Evolutionary conservation across 2,797 vertebrate genomes (phyloP), one percentile per base, ranked within the genome.

Genomic region (Yasuhikotakia modesta): DNA sequence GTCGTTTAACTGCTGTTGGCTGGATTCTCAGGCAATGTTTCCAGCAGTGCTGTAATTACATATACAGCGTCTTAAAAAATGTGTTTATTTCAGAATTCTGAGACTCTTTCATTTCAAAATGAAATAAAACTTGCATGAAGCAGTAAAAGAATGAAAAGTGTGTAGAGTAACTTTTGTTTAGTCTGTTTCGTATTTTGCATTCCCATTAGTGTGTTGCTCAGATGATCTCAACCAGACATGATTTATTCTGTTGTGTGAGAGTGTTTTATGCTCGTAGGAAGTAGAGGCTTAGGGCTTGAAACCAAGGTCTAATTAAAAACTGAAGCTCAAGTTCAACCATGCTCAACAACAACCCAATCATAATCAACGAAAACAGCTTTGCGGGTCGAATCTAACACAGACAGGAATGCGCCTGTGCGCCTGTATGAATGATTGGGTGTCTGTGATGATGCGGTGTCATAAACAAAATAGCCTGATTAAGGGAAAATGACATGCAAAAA

Each of bases 281-380:
- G 81, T 86, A 76, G 81, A 85, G 80, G 85, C 17, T 50, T 79
- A 85, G 69, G 88, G 71, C 86, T 85, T 86, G 76, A 87, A 90
- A 90, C 85, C 89, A 90, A 87, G 87, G 86, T 64, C 78, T 90
- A 91, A 90, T 91, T 91, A 91, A 85, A 88, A 89, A 84, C 84
- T 87, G 65, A 83, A 84, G 86, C 86, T 85, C 86, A 78, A 79
- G 86, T 87, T 82, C 78, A 82, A 85, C 84, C 86, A 78, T 82
- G 83, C 80, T 71, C 78, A 78, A 85, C 73, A 82, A 81, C 82
- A 87, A 78, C 87, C 85, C 76, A 81, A 58, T 83, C 86, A 81
- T 81, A 64, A 80, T 79, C 68, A 24, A 77, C 79, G 79, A 77
- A 10, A 21, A 85, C 64, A 60, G 45, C 76, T 79, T 68, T 17